Conservation (phyloP, 2,113 vertebrate genomes). For the Leucoraja erinaceus region DNA sequence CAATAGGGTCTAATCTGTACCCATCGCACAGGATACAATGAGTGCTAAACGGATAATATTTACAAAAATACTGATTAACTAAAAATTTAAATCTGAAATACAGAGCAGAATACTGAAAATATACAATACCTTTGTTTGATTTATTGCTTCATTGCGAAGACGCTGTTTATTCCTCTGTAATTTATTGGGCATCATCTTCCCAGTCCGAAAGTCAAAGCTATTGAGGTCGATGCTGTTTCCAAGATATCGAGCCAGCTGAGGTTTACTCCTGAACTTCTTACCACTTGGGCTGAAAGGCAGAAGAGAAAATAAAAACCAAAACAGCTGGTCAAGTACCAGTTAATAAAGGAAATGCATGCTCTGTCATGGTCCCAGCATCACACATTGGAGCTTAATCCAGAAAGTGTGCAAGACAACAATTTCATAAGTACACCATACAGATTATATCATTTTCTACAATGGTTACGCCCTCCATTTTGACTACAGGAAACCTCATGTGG, state of each 20-base stretch:
- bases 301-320: conserved; percentile 19
- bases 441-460: not conserved
- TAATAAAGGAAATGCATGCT: not conserved
- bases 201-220: conserved; percentile 73
- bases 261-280: conserved; percentile 86
- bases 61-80: not conserved
- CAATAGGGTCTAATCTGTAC: not conserved
- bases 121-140: conserved; percentile 63
- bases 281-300: conserved; percentile 68
- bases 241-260: conserved; percentile 78
- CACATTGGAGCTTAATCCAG: conserved; percentile 17
- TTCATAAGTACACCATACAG: not conserved
- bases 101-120: not conserved
- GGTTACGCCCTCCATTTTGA: not conserved
- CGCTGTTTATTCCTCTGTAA: conserved; percentile 80
- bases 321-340: conserved; percentile 4
- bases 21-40: not conserved
- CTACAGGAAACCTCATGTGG: not conserved
- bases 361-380: not conserved
- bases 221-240: conserved; percentile 74
- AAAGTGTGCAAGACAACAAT: not conserved
- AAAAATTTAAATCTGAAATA: not conserved
- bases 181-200: conserved; percentile 81
- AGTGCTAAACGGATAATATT: not conserved
- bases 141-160: conserved; percentile 70